Percentiles rank a stretch among this genome's conserved stretches.
Conservation (phyloP, 2,888 invertebrate species). For the Alcis repandata region DNA sequence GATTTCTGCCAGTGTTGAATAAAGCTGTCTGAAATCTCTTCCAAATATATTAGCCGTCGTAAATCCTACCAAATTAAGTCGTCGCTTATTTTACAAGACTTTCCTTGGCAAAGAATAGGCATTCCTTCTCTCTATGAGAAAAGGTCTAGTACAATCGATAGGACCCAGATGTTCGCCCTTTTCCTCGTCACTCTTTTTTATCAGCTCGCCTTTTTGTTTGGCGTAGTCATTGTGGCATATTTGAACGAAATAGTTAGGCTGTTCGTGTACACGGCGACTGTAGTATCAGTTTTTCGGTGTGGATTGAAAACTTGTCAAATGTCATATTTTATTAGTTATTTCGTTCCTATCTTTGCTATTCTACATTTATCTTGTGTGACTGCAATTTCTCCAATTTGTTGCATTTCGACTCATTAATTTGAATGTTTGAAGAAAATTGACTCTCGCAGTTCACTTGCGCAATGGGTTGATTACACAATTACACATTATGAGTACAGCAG, state of each 20-base stretch:
- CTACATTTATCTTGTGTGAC: too few relatives aligned
- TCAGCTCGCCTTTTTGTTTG: constrained; percentile 31
- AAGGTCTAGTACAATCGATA: constrained; percentile 38
- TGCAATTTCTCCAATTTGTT: too few relatives aligned
- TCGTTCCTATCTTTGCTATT: too few relatives aligned
- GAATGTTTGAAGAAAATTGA: too few relatives aligned
- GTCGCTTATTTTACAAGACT: neutral
- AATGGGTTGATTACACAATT: too few relatives aligned
- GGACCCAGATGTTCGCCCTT: constrained; percentile 36
- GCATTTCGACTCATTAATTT: too few relatives aligned
- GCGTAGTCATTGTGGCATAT: constrained; percentile 23
- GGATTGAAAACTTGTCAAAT: too few relatives aligned
- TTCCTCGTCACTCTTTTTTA: constrained; percentile 42
- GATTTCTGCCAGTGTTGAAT: neutral
- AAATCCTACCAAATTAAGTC: constrained; percentile 6
- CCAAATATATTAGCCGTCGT: neutral
- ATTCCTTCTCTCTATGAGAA: neutral
- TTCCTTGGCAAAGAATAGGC: constrained; percentile 2
- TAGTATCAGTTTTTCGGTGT: too few relatives aligned
- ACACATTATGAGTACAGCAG: too few relatives aligned
- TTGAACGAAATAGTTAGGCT: constrained; percentile 26
- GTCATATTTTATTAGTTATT: too few relatives aligned
- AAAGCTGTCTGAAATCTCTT: neutral
- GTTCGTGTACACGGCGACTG: neutral
- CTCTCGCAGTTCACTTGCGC: too few relatives aligned